Percentiles rank a stretch among this genome's conserved stretches.
phyloP scores from a whole-genome alignment of 2,888 invertebrate genomes.

The Crossocerus cetratus region DNA sequence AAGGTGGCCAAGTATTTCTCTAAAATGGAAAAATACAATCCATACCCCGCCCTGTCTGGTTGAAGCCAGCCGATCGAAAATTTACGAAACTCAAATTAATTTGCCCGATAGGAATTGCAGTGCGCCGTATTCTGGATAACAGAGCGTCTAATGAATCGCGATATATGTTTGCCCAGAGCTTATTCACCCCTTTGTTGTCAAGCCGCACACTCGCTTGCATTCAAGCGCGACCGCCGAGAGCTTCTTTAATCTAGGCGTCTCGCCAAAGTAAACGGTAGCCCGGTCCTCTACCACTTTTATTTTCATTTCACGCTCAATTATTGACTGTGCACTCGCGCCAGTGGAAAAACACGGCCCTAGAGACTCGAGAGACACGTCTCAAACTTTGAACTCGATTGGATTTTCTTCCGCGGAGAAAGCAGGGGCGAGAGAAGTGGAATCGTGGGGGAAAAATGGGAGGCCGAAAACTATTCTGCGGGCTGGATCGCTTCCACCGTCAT shows the following conservation, averaged over 20 bases:
- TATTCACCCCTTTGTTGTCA: slow-evolving; percentile 48
- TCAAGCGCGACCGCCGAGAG: slow-evolving; percentile 43
- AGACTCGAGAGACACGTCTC: too few relatives aligned
- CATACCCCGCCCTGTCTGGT: neutral
- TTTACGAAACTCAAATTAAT: too few relatives aligned
- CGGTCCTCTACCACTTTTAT: slow-evolving; percentile 15
- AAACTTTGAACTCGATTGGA: too few relatives aligned
- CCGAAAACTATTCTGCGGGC: too few relatives aligned
- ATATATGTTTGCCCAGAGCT: slow-evolving; percentile 39
- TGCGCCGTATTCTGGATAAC: slow-evolving; percentile 15
- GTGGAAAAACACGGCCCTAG: too few relatives aligned
- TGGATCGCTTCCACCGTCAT: too few relatives aligned
- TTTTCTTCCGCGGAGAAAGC: too few relatives aligned
- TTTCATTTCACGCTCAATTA: slow-evolving; percentile 42
- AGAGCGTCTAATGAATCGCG: slow-evolving; percentile 27
- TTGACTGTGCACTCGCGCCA: slow-evolving; percentile 10
- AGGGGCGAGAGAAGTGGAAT: too few relatives aligned
- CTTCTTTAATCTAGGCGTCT: slow-evolving; percentile 45
- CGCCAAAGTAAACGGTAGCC: slow-evolving; percentile 39
- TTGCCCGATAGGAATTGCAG: too few relatives aligned
- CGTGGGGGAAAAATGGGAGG: too few relatives aligned
- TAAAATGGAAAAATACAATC: slow-evolving; percentile 4
- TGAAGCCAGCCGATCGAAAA: too few relatives aligned
- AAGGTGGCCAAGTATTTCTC: neutral
- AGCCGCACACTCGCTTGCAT: slow-evolving; percentile 37